Percentiles rank a stretch among this genome's conserved stretches.
Conservation (phyloP, 2,888 invertebrate species). For the Panopea generosa region DNA sequence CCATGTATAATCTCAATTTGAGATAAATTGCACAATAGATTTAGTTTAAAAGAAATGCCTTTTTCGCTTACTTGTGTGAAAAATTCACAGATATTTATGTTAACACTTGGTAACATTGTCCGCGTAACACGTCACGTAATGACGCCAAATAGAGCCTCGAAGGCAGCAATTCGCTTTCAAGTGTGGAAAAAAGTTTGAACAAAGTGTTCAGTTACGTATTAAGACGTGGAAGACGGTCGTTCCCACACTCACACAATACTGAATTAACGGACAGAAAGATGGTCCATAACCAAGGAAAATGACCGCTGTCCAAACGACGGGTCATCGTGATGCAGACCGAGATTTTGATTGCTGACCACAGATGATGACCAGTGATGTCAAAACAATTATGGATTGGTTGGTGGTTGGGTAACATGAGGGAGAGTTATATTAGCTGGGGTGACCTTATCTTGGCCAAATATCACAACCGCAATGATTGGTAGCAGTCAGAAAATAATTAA, state of each 20-base stretch:
- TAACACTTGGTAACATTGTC: too few species aligned
- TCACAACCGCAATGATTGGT: constrained; percentile 20
- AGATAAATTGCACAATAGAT: too few species aligned
- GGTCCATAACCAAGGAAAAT: constrained; percentile 5
- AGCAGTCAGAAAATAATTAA: constrained; percentile 36
- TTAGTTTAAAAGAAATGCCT: too few species aligned
- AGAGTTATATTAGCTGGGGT: constrained; percentile 13
- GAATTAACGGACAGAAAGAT: constrained; percentile 9
- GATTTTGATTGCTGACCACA: constrained; percentile 43
- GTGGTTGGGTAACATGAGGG: constrained; percentile 47
- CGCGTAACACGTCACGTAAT: too few species aligned
- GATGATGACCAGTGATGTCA: constrained; percentile 49
- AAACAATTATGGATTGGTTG: constrained; percentile 56
- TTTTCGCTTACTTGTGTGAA: too few species aligned
- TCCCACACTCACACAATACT: constrained; percentile 57
- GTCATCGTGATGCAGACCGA: constrained; percentile 37
- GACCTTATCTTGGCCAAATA: constrained; percentile 34
- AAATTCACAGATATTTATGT: too few species aligned
- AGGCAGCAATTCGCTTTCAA: too few species aligned
- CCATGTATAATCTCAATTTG: too few species aligned
- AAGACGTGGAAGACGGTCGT: constrained; percentile 44
- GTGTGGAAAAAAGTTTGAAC: background rate
- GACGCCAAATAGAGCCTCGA: too few species aligned
- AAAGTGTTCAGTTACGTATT: constrained; percentile 48
- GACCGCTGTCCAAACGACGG: constrained; percentile 28